Evolutionary conservation across 53 echinoderm and acorn worm species (phyloP).

Genomic region (Stichopus horrens): DNA sequence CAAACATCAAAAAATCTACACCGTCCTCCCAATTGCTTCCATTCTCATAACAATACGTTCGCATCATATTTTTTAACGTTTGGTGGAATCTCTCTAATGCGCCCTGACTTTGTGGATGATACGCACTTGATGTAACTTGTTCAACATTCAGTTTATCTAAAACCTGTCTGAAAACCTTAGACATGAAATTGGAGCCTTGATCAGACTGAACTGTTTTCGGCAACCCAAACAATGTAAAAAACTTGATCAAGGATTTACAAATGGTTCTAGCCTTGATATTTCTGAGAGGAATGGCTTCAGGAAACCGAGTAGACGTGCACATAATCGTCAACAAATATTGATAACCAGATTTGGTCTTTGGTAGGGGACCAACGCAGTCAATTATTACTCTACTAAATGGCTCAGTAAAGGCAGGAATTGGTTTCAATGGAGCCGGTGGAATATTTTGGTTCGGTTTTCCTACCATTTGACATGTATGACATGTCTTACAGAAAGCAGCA

Average conservation of each 20-base stretch:
- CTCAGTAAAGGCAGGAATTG: constrained; percentile 60
- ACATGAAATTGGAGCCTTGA: constrained; percentile 60
- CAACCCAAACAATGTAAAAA: constrained; percentile 64
- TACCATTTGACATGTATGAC: constrained; percentile 64
- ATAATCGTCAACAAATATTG: constrained; percentile 69
- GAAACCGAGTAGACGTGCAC: constrained; percentile 64
- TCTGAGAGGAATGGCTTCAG: constrained; percentile 71
- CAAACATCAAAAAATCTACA: constrained; percentile 54
- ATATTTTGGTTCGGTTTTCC: constrained; percentile 60
- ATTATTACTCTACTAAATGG: constrained; percentile 58
- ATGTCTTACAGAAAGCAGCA: constrained; percentile 55
- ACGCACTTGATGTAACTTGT: constrained; percentile 63
- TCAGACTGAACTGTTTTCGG: constrained; percentile 55
- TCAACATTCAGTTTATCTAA: constrained; percentile 47
- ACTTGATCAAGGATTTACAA: constrained; percentile 53
- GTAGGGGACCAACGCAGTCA: constrained; percentile 66
- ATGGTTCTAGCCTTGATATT: constrained; percentile 60
- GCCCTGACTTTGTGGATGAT: constrained; percentile 69
- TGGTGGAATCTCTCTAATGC: constrained; percentile 68
- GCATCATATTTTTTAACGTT: constrained; percentile 66
- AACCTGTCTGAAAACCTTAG: constrained; percentile 53
- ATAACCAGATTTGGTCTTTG: constrained; percentile 56
- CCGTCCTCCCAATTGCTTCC: constrained; percentile 60
- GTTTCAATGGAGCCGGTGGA: constrained; percentile 44
- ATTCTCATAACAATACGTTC: constrained; percentile 46